Evolutionary conservation across 2,797 vertebrate genomes (phyloP), one percentile per base, ranked within the genome.

Genomic region (Sebastes steindachneri): DNA sequence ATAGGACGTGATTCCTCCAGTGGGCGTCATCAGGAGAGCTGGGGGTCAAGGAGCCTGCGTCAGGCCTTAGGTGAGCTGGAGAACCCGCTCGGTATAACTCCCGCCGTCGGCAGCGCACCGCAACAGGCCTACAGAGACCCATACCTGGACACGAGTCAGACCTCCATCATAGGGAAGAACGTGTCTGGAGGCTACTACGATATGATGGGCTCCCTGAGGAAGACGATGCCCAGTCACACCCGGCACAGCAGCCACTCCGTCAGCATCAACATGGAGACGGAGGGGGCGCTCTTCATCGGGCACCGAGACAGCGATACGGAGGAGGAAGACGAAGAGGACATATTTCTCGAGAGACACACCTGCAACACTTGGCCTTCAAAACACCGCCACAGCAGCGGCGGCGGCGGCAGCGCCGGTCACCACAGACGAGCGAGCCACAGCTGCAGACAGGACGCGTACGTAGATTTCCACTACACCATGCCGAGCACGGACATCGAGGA

Each of bases 331-430:
- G 92, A 94, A 0, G 93, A 93, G 0, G 94, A 93, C 37, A 77
- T 82, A 1, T 96, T 96, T 84, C 54, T 94, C 1, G 96, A 96
- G 85, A 94, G 94, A 75, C 93, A 95, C 89, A 87, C 64, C 51
- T 94, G 87, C 57, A 95, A 94, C 68, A 96, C 95, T 10, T 98
- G 98, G 98, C 93, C 95, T 51, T 96, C 97, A 14, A 97, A 97
- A 72, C 93, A 95, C 73, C 96, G 96, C 79, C 97, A 97, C 89
- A 96, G 95, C 86, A 96, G 94, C 0, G 29, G 96, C 81, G 97
- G 96, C 80, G 96, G 97, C 88, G 96, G 95, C 86, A 95, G 94
- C 0, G 29, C 85, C 15, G 85, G 89, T 55, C 86, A 89, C 69
- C 91, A 79, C 83, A 77, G 92, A 73, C 94, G 90, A 9, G 93